Evolutionary conservation across 2,888 invertebrate species (phyloP).

Genomic region (Cryptocephalus moraei): DNA sequence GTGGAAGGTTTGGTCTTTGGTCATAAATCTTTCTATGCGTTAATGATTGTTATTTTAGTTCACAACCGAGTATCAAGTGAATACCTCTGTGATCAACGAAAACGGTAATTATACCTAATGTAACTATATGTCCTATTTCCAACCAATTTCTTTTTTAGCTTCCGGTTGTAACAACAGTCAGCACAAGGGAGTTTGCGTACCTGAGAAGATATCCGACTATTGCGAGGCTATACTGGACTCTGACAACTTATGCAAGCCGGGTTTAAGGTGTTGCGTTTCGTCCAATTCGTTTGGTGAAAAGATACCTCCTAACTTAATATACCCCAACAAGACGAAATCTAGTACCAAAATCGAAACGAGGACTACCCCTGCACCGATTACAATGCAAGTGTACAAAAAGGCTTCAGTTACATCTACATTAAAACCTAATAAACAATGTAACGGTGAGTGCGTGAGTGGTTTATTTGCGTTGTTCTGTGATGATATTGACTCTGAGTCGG

Average conservation of each 20-base stretch:
- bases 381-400: conserved; percentile 30
- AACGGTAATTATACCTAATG: conserved; percentile 9
- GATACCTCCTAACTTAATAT: conserved; percentile 54
- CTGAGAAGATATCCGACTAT: conserved; percentile 69
- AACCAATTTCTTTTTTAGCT: conserved; percentile 8
- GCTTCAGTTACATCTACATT: conserved; percentile 33
- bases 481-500: conserved; percentile 68
- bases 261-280: conserved; percentile 73
- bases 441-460: conserved; percentile 76
- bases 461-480: conserved; percentile 79
- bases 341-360: conserved; percentile 34
- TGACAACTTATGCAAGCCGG: conserved; percentile 61
- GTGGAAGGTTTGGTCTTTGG: too few species aligned
- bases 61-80: conserved; percentile 17
- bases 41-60: conserved; percentile 12
- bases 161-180: conserved; percentile 41
- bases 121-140: too few species aligned
- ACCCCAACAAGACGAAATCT: conserved; percentile 53
- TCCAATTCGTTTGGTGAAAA: conserved; percentile 61
- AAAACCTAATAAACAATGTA: conserved; percentile 51
- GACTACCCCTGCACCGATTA: conserved; percentile 32
- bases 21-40: too few species aligned
- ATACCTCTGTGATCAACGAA: conserved; percentile 13
- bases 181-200: conserved; percentile 64
- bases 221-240: conserved; percentile 76